Conservation (phyloP, 2,888 invertebrate species). For the Panzeria rudis region DNA sequence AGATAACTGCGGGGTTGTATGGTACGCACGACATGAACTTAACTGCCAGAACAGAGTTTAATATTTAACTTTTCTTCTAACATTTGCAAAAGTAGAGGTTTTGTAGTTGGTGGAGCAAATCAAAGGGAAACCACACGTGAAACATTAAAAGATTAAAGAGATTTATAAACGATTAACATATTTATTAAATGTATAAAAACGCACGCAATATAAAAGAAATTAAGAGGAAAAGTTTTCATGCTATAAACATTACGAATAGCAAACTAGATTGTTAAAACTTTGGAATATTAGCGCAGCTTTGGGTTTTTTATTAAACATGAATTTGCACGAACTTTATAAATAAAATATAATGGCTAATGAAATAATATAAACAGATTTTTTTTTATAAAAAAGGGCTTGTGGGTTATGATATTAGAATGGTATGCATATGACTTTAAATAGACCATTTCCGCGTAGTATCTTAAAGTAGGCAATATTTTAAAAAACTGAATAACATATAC, state of each 20-base stretch:
- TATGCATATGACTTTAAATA: no score
- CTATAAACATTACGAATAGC: background rate
- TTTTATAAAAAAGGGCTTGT: no score
- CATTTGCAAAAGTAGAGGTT: background rate
- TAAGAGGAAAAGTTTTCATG: background rate
- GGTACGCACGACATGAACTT: background rate
- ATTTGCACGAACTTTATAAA: background rate
- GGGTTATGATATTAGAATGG: no score
- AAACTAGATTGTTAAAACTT: background rate
- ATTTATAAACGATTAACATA: conserved; percentile 52
- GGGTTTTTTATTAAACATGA: background rate
- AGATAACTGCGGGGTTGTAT: background rate
- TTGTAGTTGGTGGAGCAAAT: background rate
- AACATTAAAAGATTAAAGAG: conserved; percentile 63
- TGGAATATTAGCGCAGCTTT: background rate
- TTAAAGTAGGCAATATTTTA: no score
- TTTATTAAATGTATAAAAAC: conserved; percentile 6
- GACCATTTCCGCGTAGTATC: no score
- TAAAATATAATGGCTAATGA: no score
- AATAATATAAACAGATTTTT: no score
- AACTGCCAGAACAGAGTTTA: background rate
- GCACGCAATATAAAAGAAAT: background rate
- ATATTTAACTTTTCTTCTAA: conserved; percentile 28
- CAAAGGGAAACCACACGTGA: conserved; percentile 62
- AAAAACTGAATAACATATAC: no score